Evolutionary conservation across 2,113 vertebrate species (phyloP).

Genomic region (Triplophysa dalaica): DNA sequence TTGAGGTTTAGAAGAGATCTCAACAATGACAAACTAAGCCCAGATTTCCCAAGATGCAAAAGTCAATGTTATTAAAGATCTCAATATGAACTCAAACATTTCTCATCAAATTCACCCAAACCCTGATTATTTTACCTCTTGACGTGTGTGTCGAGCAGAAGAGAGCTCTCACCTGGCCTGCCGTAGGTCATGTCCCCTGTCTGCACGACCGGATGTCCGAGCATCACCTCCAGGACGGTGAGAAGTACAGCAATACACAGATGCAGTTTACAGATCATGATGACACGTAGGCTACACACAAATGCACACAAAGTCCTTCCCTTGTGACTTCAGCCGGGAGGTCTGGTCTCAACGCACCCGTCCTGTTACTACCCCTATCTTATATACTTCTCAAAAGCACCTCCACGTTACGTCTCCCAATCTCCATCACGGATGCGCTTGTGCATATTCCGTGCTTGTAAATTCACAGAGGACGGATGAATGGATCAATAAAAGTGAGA

Average conservation of each 20-base stretch:
- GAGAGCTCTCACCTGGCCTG: constrained; percentile 54
- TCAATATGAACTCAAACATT: too few species aligned
- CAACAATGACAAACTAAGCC: too few species aligned
- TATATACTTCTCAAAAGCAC: constrained; percentile 47
- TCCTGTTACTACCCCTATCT: not conserved
- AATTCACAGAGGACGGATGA: constrained; percentile 43
- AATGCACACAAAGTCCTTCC: not conserved
- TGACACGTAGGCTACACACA: not conserved
- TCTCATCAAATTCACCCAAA: too few species aligned
- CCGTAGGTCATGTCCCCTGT: constrained; percentile 52
- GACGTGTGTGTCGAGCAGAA: not conserved
- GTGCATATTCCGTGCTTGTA: constrained; percentile 43
- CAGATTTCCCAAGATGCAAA: too few species aligned
- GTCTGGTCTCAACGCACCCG: not conserved
- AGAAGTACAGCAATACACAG: constrained; percentile 54
- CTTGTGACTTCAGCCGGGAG: not conserved
- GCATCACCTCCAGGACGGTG: constrained; percentile 36
- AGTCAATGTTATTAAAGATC: too few species aligned
- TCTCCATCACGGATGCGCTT: not conserved
- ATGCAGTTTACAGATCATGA: constrained; percentile 55
- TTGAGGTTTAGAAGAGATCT: too few species aligned
- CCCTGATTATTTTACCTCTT: too few species aligned
- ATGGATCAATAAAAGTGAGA: constrained; percentile 54
- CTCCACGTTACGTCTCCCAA: constrained; percentile 38
- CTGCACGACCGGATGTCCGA: constrained; percentile 54